These are phyloP conservation scores for Vanessa atalanta DNA, from an alignment of 1,140 invertebrate genomes.

Conservation along the genomic window DNA sequence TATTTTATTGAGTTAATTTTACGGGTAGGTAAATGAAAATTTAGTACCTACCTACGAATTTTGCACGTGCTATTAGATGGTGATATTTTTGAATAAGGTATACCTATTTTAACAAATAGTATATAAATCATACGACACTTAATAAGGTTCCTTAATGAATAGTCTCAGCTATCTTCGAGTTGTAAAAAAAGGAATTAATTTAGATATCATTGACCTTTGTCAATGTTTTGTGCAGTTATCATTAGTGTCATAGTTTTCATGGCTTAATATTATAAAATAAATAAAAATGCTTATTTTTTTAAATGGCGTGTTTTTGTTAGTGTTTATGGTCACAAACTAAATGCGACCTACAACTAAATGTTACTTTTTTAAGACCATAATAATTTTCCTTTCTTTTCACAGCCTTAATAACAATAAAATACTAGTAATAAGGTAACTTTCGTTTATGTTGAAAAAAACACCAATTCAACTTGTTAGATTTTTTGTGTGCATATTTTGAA, in stretches of 20 bases:
- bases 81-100: neutral
- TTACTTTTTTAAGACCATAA: no score
- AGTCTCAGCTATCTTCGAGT: neutral
- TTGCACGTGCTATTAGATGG: neutral
- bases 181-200: conserved; percentile 19
- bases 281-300: no score
- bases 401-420: no score
- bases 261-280: no score
- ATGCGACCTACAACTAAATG: no score
- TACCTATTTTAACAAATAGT: neutral
- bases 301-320: no score
- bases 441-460: neutral
- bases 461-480: neutral
- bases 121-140: neutral
- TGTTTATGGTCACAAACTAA: no score
- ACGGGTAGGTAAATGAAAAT: neutral
- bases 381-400: no score
- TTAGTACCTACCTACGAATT: neutral
- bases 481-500: neutral
- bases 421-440: neutral
- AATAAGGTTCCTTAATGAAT: conserved; percentile 5
- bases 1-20: neutral
- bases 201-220: conserved; percentile 22
- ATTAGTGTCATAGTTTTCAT: no score
- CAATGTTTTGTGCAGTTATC: neutral